Evolutionary conservation across 2,888 invertebrate species (phyloP).

Genomic region (Hymenopus coronatus): DNA sequence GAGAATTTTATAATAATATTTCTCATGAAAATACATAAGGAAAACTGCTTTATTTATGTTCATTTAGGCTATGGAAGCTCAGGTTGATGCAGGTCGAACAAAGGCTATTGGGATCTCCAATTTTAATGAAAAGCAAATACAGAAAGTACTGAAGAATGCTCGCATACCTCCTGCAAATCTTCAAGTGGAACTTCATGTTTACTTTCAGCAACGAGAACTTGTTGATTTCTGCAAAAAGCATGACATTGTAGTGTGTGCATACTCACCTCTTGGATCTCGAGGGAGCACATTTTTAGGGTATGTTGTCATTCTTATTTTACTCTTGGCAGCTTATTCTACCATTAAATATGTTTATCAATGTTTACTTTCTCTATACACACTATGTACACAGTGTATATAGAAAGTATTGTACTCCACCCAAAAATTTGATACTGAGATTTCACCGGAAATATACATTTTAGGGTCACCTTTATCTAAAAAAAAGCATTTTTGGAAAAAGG

Average conservation of each 20-base stretch:
- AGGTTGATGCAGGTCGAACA: constrained; percentile 65
- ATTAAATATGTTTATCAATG: no score
- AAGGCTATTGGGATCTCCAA: constrained; percentile 85
- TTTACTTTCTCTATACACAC: no score
- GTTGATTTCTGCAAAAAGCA: constrained; percentile 42
- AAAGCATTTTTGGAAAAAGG: no score
- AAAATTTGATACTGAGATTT: no score
- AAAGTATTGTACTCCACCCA: no score
- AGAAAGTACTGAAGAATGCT: constrained; percentile 58
- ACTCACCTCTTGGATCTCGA: constrained; percentile 38
- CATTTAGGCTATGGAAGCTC: constrained; percentile 61
- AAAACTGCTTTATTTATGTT: background rate
- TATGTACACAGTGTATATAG: no score
- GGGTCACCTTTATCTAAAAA: no score
- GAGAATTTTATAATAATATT: no score
- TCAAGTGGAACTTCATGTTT: constrained; percentile 54
- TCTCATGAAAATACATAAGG: no score
- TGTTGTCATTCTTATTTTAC: background rate
- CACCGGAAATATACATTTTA: no score
- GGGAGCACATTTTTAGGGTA: constrained; percentile 27
- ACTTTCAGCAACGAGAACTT: constrained; percentile 46
- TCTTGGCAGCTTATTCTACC: background rate
- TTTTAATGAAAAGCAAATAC: constrained; percentile 71
- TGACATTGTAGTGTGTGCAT: constrained; percentile 41
- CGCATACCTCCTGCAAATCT: constrained; percentile 62